A percentile compares a stretch with the other conserved stretches of the same genome.
Conservation (phyloP, 2,113 vertebrate genomes). For the Clarias gariepinus region DNA sequence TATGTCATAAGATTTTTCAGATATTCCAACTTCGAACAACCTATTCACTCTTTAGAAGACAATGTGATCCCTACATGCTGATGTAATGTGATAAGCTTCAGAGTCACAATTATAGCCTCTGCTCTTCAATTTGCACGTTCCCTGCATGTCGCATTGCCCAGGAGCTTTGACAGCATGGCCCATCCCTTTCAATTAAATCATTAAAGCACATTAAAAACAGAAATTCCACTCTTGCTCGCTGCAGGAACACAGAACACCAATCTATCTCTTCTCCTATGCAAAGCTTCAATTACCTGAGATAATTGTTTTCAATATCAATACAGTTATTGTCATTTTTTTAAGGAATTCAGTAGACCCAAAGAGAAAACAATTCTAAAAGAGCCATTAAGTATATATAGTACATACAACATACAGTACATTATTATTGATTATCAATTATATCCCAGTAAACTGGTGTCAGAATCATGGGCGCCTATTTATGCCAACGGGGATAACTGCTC, state of each 20-base stretch:
- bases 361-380: slow-evolving; percentile 45
- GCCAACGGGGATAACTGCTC: too few relatives aligned
- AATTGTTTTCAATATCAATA: slow-evolving; percentile 76
- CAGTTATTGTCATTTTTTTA: slow-evolving; percentile 74
- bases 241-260: slow-evolving; percentile 64
- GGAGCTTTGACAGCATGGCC: slow-evolving; percentile 59
- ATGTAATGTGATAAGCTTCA: slow-evolving; percentile 43
- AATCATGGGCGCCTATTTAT: too few relatives aligned
- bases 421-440: too few relatives aligned
- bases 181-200: slow-evolving; percentile 74
- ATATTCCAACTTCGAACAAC: slow-evolving; percentile 37
- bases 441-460: too few relatives aligned
- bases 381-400: too few relatives aligned
- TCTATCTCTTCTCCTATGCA: slow-evolving; percentile 69
- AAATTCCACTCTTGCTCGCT: slow-evolving; percentile 38
- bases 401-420: too few relatives aligned
- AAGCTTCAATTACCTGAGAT: slow-evolving; percentile 80
- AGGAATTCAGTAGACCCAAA: slow-evolving; percentile 53
- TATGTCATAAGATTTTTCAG: slow-evolving; percentile 25
- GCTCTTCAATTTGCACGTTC: slow-evolving; percentile 44
- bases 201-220: slow-evolving; percentile 71
- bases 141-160: slow-evolving; percentile 61
- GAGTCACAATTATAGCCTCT: slow-evolving; percentile 45
- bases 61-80: slow-evolving; percentile 34
- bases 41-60: slow-evolving; percentile 42